Evolutionary conservation across 2,888 invertebrate genomes (phyloP), one percentile per base, ranked within the genome.

Genomic region (Gonocerus acuteangulatus): DNA sequence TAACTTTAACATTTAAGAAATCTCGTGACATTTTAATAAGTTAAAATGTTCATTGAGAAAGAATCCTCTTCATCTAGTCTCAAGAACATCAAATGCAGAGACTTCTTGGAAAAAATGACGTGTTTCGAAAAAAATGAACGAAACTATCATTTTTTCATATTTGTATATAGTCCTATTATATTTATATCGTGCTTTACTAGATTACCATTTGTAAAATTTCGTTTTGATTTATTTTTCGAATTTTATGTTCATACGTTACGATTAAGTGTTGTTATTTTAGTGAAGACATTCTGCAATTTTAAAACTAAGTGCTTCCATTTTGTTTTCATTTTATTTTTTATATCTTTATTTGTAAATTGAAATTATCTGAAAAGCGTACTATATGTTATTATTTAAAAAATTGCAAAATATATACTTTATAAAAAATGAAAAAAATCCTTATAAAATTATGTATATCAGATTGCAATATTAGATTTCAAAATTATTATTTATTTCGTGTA

Each of bases 111-210:
- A 39, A 39, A 39, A 39, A 39, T n/a, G 15, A 9, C 3, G 4
- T 15, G 39, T 13, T 39, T 39, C 39, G 39, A 9, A 3, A 32
- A 32, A 32, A 9, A 6, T 6, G 11, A 4, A 9, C n/a, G 15
- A 39, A 39, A 13, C 39, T 9, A 39, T 32, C 47, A 42, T 47
- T 44, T 57, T 44, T 45, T 45, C 42, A 39, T 21, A 11, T 57
- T 13, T 57, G 57, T 57, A 57, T 6, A 57, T 57, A 57, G 19
- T 54, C 42, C 23, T 57, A 47, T 57, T 45, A 44, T 57, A 57
- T 57, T 57, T 57, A 57, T 57, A 45, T 34, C 47, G 57, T 47
- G 57, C 57, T 57, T 57, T 57, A 47, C 19, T 57, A 57, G 57
- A 57, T 57, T 57, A 57, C 57, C 57, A 57, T 57, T 45, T 47